These are phyloP conservation scores for Aphelenchoides fujianensis DNA, from an alignment of 1,140 invertebrate species.

Conservation along the genomic window DNA sequence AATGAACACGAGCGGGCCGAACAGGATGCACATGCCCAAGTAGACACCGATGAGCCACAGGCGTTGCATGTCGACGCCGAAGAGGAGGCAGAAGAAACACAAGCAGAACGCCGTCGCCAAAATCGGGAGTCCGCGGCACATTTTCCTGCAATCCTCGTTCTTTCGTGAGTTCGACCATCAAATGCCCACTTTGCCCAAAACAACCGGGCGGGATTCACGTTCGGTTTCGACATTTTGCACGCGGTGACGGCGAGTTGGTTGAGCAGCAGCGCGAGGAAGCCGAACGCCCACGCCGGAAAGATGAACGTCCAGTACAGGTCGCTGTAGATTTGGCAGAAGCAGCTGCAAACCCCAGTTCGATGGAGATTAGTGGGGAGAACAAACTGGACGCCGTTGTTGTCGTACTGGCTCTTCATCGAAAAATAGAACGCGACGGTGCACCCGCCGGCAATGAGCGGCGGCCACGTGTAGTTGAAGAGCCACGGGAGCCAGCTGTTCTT, in stretches of 20 bases:
- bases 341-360: conserved; percentile 28
- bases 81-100: conserved; percentile 28
- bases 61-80: conserved; percentile 36
- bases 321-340: conserved; percentile 23
- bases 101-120: conserved; percentile 32
- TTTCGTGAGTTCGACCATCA: neutral
- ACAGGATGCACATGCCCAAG: conserved; percentile 27
- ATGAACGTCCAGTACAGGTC: conserved; percentile 27
- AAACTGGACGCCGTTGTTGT: conserved; percentile 22
- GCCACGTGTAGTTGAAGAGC: conserved; percentile 27
- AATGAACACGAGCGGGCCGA: conserved; percentile 32
- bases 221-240: conserved; percentile 23
- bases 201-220: conserved; percentile 28
- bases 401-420: conserved; percentile 21
- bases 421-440: conserved; percentile 23
- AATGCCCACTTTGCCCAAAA: conserved; percentile 30
- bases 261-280: conserved; percentile 30
- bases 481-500: conserved; percentile 29
- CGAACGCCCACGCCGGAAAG: conserved; percentile 31
- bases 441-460: conserved; percentile 21
- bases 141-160: conserved; percentile 23
- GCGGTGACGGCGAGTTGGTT: conserved; percentile 30
- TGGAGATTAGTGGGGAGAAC: neutral
- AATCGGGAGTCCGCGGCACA: conserved; percentile 27
- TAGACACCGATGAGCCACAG: conserved; percentile 34